Percentiles rank a stretch among this genome's conserved stretches.
Evolutionary conservation across 2,797 vertebrate species (phyloP).

Genomic region (Sebastes ruberrimus): DNA sequence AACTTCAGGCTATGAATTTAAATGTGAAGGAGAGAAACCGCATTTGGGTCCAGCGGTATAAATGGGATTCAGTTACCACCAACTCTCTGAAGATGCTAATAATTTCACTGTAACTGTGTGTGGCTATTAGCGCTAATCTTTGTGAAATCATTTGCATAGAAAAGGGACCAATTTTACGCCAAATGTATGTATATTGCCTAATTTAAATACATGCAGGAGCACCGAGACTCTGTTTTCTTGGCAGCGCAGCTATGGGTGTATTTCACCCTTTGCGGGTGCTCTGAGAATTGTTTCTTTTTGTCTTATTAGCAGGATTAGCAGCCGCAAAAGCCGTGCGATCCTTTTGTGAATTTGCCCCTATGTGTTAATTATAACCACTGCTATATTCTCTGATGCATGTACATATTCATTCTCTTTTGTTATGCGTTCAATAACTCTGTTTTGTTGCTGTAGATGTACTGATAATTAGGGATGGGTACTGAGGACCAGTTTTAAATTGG

Average conservation of each 20-base stretch:
- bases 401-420: neutral
- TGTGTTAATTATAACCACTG: neutral
- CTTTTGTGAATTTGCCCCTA: neutral
- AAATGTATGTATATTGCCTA: neutral
- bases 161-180: neutral
- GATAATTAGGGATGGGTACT: too few relatives aligned
- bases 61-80: neutral
- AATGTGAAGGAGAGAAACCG: neutral
- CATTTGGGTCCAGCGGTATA: neutral
- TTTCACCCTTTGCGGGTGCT: neutral
- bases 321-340: neutral
- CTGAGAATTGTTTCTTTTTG: neutral
- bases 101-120: neutral
- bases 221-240: neutral
- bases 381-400: neutral
- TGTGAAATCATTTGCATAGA: neutral
- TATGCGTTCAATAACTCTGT: neutral
- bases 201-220: neutral
- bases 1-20: neutral
- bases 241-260: neutral
- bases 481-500: neutral
- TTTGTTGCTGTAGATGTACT: neutral
- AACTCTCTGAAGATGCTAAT: neutral
- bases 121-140: neutral
- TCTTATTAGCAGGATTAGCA: neutral